These are phyloP conservation scores for Datnioides undecimradiatus DNA, from an alignment of 2,113 vertebrate genomes.

Conservation along the genomic window DNA sequence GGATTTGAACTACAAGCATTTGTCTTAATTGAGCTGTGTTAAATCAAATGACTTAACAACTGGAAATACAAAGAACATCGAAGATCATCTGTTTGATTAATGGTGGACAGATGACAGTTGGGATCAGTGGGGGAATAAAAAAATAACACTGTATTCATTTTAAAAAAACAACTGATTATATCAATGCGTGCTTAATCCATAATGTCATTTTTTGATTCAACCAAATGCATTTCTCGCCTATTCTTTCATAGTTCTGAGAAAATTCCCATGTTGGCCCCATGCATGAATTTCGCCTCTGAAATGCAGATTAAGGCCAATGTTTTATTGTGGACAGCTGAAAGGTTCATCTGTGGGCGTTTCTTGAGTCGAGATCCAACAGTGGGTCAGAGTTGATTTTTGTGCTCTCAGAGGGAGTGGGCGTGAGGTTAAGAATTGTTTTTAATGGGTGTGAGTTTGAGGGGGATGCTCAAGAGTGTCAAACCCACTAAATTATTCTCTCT, in stretches of 20 bases:
- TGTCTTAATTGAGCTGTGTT: too few relatives aligned
- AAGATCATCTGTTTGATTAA: not conserved
- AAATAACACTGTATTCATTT: not conserved
- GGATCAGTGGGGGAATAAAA: not conserved
- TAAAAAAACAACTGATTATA: not conserved
- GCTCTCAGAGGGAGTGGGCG: conserved; percentile 58
- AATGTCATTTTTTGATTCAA: not conserved
- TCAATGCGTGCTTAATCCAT: not conserved
- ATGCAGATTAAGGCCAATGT: conserved; percentile 43
- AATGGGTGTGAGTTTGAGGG: conserved; percentile 59
- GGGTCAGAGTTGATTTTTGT: conserved; percentile 61
- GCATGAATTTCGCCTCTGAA: conserved; percentile 52
- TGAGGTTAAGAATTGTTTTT: conserved; percentile 41
- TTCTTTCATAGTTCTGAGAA: conserved; percentile 27
- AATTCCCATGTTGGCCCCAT: conserved; percentile 37
- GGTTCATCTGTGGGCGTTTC: conserved; percentile 66
- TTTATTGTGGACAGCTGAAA: conserved; percentile 31
- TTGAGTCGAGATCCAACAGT: conserved; percentile 43
- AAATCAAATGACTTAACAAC: too few relatives aligned
- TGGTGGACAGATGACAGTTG: not conserved
- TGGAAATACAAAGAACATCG: too few relatives aligned
- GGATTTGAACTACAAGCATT: too few relatives aligned
- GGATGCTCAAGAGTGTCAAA: conserved; percentile 3
- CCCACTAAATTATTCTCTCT: conserved; percentile 4
- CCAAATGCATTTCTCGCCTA: not conserved